Percentiles rank a stretch among this genome's conserved stretches.
Evolutionary conservation across 1,140 invertebrate species (phyloP).

Genomic region (Hyphantria cunea): DNA sequence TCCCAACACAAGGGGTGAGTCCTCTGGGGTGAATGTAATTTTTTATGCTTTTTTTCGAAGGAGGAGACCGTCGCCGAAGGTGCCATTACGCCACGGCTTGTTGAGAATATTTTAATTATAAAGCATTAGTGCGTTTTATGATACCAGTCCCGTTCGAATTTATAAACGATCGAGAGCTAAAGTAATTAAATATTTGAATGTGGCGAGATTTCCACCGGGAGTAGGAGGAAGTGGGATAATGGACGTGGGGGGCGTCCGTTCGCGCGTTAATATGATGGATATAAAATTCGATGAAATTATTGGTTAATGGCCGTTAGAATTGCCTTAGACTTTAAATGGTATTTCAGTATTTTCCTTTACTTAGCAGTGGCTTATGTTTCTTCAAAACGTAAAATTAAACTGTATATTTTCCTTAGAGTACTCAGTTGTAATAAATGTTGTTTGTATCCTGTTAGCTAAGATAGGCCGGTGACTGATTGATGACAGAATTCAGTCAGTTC

Average conservation of each 20-base stretch:
- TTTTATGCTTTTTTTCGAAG: slow-evolving; percentile 82
- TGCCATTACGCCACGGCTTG: slow-evolving; percentile 82
- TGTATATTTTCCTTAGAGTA: slow-evolving; percentile 14
- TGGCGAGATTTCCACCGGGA: slow-evolving; percentile 79
- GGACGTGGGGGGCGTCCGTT: slow-evolving; percentile 53
- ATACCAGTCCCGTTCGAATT: slow-evolving; percentile 77
- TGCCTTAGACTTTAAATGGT: slow-evolving; percentile 50
- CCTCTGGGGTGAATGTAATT: slow-evolving; percentile 82
- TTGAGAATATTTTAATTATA: slow-evolving; percentile 83
- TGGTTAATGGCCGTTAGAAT: slow-evolving; percentile 74
- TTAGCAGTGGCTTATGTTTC: neutral
- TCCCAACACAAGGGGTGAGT: slow-evolving; percentile 80
- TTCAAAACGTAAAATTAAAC: slow-evolving; percentile 9
- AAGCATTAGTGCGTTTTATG: slow-evolving; percentile 81
- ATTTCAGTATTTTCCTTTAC: slow-evolving; percentile 44
- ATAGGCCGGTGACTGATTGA: slow-evolving; percentile 39
- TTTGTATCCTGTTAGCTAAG: slow-evolving; percentile 19
- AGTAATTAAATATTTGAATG: slow-evolving; percentile 82
- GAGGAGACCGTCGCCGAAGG: slow-evolving; percentile 75
- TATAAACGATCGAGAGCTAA: slow-evolving; percentile 78
- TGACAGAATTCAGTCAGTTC: slow-evolving; percentile 28
- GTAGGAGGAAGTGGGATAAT: slow-evolving; percentile 65
- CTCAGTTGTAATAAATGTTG: slow-evolving; percentile 17
- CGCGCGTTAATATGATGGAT: slow-evolving; percentile 73
- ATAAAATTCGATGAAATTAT: slow-evolving; percentile 79